phyloP scores from a whole-genome alignment of 2,888 invertebrate genomes.

The Cheilosia variabilis region DNA sequence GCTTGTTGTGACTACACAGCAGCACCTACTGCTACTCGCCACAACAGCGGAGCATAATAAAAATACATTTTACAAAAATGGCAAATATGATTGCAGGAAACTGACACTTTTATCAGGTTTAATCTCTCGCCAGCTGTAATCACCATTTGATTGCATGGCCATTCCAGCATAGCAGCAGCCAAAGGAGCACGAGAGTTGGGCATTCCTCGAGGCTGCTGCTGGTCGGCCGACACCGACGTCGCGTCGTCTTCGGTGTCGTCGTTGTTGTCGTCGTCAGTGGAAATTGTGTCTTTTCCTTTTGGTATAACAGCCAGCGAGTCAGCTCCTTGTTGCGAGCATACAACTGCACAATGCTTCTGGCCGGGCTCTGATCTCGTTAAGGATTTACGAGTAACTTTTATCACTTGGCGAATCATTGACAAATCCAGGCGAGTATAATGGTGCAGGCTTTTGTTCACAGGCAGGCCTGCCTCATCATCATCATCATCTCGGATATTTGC shows the following conservation, averaged over 20 bases:
- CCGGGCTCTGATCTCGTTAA: constrained; percentile 69
- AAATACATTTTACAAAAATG: constrained; percentile 75
- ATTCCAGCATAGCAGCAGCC: constrained; percentile 53
- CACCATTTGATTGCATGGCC: constrained; percentile 75
- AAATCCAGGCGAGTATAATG: constrained; percentile 80
- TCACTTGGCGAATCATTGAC: constrained; percentile 83
- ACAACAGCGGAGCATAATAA: constrained; percentile 57
- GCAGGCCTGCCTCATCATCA: constrained; percentile 66
- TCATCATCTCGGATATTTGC: constrained; percentile 73
- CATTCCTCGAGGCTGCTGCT: constrained; percentile 58
- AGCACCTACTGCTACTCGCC: constrained; percentile 27
- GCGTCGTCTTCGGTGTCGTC: constrained; percentile 9
- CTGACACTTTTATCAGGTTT: constrained; percentile 74
- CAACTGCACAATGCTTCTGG: constrained; percentile 75
- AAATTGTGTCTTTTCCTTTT: constrained; percentile 60
- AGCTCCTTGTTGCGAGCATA: constrained; percentile 15
- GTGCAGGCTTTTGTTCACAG: constrained; percentile 56
- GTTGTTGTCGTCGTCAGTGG: constrained; percentile 45
- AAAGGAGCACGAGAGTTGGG: constrained; percentile 67
- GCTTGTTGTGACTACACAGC: not conserved
- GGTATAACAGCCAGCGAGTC: constrained; percentile 24
- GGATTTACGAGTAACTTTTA: constrained; percentile 84
- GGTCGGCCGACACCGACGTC: not conserved
- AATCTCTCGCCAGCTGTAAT: constrained; percentile 73
- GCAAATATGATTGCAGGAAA: constrained; percentile 76